phyloP scores from a whole-genome alignment of 2,888 invertebrate genomes.

The Xanthorhoe designata region DNA sequence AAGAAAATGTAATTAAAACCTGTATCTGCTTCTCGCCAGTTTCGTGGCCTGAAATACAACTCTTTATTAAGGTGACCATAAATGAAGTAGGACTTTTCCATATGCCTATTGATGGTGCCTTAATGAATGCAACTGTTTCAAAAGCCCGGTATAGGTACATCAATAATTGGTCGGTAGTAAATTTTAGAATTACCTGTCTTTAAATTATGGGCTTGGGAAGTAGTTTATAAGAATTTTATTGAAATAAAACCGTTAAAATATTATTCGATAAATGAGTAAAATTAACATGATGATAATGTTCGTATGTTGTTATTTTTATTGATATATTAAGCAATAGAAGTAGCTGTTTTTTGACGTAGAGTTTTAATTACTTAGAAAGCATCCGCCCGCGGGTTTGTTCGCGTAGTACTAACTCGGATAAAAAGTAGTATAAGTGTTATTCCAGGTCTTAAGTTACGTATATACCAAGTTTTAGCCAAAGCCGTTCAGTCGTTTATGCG shows the following conservation, averaged over 20 bases:
- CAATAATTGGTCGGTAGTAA: constrained; percentile 26
- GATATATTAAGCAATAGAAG: constrained; percentile 5
- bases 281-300: constrained; percentile 1
- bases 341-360: background rate
- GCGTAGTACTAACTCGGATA: no score
- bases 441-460: no score
- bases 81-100: constrained; percentile 37
- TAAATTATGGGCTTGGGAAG: constrained; percentile 17
- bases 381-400: no score
- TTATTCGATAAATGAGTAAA: constrained; percentile 8
- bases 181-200: constrained; percentile 23
- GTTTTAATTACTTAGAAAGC: background rate
- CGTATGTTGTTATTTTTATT: background rate
- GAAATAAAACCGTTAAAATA: constrained; percentile 16
- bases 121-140: constrained; percentile 37
- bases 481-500: no score
- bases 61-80: constrained; percentile 46
- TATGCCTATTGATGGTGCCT: constrained; percentile 37
- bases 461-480: no score
- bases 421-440: no score
- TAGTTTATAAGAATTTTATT: constrained; percentile 15
- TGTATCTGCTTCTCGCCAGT: constrained; percentile 3
- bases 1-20: no score
- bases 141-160: constrained; percentile 17
- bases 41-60: constrained; percentile 38